Evolutionary conservation across 2,797 vertebrate genomes (phyloP), one percentile per base, ranked within the genome.

Genomic region (Anabas testudineus): DNA sequence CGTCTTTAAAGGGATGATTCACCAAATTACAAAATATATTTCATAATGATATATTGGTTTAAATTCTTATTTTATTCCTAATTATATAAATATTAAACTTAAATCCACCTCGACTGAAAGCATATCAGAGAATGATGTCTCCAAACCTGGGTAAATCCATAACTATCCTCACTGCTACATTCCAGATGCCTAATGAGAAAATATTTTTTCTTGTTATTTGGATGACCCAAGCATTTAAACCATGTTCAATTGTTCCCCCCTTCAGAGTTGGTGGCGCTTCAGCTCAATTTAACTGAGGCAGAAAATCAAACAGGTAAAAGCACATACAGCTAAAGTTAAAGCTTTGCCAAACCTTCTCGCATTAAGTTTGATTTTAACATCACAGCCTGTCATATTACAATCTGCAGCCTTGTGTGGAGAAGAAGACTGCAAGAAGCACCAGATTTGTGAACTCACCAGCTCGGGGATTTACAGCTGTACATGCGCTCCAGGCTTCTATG

Each of bases 401-500:
- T 18, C 36, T 26, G 64, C 82, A 32, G 93, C 75, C 43, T 66
- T 61, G 37, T 95, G 94, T 0, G 82, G 90, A 54, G 92, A 90
- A 14, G 81, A 80, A 12, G 91, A 89, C 42, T 95, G 95, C 82
- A 76, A 66, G 36, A 90, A 91, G 37, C 86, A 87, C 16, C 92
- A 92, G 78, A 93, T 87, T 0, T 96, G 95, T 76, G 91, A 93
- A 71, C 81, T 91, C 77, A 90, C 86, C 78, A 82, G 87, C 62
- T 84, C 88, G 0, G 93, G 94, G 66, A 74, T 81, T 57, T 89
- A 88, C 66, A 93, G 92, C 83, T 96, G 95, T 74, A 94, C 94
- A 2, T 97, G 95, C 77, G 90, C 85, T 41, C 92, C 92, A 0
- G 94, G 95, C 39, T 96, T 93, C 90, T 95, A 93, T 0, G 94